Evolutionary conservation across 2,113 vertebrate genomes (phyloP).

Genomic region (Chamaea fasciata): DNA sequence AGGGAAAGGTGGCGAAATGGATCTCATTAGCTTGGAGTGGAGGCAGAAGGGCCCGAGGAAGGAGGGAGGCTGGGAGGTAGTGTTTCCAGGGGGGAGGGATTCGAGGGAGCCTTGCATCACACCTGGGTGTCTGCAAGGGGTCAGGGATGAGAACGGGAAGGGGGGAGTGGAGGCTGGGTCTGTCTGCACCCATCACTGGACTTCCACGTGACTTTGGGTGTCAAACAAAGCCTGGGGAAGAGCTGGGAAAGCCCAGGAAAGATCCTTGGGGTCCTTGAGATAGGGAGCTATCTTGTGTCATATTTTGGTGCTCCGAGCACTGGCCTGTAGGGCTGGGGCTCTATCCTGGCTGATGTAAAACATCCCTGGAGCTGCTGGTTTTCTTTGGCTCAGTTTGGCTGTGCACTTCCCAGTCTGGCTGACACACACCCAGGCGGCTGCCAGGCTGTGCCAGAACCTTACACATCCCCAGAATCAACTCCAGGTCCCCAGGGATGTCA

Average conservation of each 20-base stretch:
- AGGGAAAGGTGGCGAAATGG: background rate
- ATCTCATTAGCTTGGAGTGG: background rate
- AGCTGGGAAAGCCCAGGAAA: background rate
- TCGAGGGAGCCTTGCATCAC: rapidly evolving
- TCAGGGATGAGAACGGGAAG: background rate
- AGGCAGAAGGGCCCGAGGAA: background rate
- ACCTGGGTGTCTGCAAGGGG: background rate
- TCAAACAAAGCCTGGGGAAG: background rate
- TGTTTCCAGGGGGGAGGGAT: background rate
- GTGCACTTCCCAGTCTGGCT: rapidly evolving
- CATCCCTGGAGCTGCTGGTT: background rate
- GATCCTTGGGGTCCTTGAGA: background rate
- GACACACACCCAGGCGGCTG: background rate
- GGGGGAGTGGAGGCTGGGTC: background rate
- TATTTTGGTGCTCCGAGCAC: rapidly evolving
- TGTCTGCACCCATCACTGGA: rapidly evolving
- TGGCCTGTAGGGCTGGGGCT: background rate
- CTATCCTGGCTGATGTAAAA: background rate
- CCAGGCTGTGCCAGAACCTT: background rate
- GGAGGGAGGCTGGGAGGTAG: background rate
- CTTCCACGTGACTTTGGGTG: background rate
- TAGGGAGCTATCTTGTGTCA: background rate
- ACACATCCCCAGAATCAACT: background rate
- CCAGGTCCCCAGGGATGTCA: background rate
- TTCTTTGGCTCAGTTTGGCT: background rate